Conservation (phyloP, 2,797 vertebrate genomes). For the Uromys caudimaculatus region DNA sequence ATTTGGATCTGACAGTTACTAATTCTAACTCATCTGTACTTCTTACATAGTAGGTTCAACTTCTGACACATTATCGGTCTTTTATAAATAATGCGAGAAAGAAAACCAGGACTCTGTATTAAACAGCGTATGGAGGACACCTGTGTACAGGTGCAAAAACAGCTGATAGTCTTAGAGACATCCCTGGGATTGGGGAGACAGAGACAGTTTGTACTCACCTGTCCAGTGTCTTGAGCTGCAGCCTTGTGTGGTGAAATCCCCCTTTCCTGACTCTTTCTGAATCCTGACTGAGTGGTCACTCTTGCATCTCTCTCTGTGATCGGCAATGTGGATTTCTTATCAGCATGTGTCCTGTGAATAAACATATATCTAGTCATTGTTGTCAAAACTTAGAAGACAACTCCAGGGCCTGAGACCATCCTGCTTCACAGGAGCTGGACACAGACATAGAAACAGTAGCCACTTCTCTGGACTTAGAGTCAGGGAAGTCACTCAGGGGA, state of each 20-base stretch:
- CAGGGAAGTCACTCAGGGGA: background rate
- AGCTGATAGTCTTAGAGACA: background rate
- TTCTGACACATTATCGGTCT: background rate
- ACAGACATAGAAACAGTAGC: background rate
- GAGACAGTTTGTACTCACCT: background rate
- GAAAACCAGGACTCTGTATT: fast-evolving
- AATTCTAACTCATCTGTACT: background rate
- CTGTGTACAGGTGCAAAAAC: too few relatives aligned
- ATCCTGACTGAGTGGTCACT: background rate
- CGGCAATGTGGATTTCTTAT: background rate
- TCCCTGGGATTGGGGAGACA: fast-evolving
- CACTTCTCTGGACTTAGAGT: background rate
- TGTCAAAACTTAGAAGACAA: background rate
- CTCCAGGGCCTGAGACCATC: background rate
- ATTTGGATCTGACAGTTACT: background rate
- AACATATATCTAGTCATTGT: background rate
- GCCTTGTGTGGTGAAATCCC: background rate
- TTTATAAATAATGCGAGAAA: background rate
- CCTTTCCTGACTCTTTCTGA: background rate
- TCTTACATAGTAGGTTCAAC: background rate
- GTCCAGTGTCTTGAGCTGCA: background rate
- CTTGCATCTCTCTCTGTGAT: background rate
- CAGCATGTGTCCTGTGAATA: background rate
- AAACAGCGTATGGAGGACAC: background rate
- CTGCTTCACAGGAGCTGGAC: background rate